These are phyloP conservation scores for Pterocles gutturalis DNA, from an alignment of 2,113 vertebrate genomes.

Conservation along the genomic window DNA sequence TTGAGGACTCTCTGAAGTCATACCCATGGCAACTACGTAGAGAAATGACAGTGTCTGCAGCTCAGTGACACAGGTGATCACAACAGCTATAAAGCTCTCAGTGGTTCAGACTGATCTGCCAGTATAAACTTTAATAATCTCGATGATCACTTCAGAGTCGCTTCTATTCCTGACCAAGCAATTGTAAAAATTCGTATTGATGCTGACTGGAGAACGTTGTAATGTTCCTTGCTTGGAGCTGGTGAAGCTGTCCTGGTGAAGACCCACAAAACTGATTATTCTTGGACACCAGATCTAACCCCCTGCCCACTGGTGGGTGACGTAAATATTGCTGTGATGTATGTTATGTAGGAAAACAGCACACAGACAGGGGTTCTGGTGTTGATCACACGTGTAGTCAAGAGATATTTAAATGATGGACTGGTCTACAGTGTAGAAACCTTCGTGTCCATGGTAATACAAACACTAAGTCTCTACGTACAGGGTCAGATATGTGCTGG, in stretches of 20 bases:
- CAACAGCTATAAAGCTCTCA: constrained; percentile 27
- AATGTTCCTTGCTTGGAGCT: neutral
- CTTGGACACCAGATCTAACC: neutral
- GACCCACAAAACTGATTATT: neutral
- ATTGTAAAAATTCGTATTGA: neutral
- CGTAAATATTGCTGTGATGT: neutral
- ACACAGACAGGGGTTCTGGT: neutral
- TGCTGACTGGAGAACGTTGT: neutral
- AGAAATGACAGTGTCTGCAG: neutral
- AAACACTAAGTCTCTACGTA: neutral
- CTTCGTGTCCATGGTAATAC: neutral
- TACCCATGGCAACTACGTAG: neutral
- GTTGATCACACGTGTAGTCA: neutral
- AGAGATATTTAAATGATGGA: neutral
- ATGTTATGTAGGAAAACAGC: neutral
- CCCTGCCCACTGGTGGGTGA: neutral
- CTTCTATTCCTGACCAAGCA: neutral
- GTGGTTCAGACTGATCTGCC: neutral
- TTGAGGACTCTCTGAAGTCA: neutral
- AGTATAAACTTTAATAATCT: neutral
- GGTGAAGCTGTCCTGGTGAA: neutral
- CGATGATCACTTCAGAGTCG: neutral
- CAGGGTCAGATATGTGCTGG: neutral
- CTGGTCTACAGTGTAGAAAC: neutral
- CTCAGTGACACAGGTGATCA: neutral